These are phyloP conservation scores for Hepsetus odoe DNA, from an alignment of 2,113 vertebrate genomes.

Conservation along the genomic window DNA sequence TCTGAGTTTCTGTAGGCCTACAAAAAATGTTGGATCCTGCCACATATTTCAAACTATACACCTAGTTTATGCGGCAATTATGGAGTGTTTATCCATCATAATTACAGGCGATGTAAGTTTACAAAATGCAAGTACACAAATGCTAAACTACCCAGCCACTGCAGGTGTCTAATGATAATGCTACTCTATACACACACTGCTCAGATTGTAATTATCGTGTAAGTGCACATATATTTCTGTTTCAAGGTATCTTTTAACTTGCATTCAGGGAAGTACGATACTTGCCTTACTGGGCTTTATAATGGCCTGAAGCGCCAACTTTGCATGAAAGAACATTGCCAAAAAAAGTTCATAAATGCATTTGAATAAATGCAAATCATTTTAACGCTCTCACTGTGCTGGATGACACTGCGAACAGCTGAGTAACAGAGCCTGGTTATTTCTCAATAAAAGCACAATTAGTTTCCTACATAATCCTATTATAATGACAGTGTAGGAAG, in stretches of 20 bases:
- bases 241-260: background rate
- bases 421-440: background rate
- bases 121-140: constrained; percentile 15
- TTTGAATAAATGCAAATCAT: constrained; percentile 14
- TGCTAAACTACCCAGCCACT: background rate
- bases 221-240: background rate
- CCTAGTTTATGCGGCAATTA: constrained; percentile 11
- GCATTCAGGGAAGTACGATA: background rate
- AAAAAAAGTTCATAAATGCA: background rate
- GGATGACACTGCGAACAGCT: background rate
- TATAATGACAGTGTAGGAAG: no score
- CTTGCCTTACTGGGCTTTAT: background rate
- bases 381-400: background rate
- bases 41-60: background rate
- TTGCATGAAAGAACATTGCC: background rate
- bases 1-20: background rate
- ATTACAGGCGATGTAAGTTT: constrained; percentile 30
- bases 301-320: background rate
- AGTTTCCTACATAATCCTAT: no score
- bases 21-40: no score
- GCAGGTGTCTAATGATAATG: constrained; percentile 6
- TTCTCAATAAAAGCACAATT: background rate
- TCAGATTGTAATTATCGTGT: constrained; percentile 12
- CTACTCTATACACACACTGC: constrained; percentile 1
- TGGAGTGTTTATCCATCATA: background rate